Conservation (phyloP, 2,113 vertebrate species). For the Rhinolophus sinicus region DNA sequence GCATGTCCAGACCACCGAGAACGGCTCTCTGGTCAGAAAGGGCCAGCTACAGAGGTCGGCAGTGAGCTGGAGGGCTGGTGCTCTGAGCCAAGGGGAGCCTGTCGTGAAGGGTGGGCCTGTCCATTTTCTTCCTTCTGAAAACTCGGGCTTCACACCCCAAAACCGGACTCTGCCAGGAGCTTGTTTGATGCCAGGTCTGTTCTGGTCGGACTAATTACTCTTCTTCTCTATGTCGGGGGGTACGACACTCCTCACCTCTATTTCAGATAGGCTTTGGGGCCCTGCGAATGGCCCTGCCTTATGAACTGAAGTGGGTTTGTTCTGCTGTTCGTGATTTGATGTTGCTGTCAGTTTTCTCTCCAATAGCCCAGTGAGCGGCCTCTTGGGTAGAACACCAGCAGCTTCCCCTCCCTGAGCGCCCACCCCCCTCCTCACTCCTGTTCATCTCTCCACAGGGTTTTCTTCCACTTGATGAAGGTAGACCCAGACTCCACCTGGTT, state of each 20-base stretch:
- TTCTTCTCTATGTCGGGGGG: not conserved
- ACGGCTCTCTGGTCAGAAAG: not conserved
- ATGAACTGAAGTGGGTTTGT: not conserved
- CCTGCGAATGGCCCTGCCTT: not conserved
- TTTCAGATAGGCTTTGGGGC: slow-evolving; percentile 18
- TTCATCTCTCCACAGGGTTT: slow-evolving; percentile 86
- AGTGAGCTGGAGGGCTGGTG: not conserved
- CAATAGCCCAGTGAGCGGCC: not conserved
- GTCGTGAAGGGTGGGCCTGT: not conserved
- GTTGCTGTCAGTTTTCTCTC: not conserved
- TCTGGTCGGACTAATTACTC: not conserved
- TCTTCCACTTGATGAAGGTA: slow-evolving; percentile 89
- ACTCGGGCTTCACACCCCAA: not conserved
- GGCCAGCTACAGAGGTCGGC: not conserved
- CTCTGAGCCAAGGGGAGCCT: accelerated
- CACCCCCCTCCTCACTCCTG: not conserved
- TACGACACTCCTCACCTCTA: not conserved
- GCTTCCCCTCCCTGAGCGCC: not conserved
- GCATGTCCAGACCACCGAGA: not conserved
- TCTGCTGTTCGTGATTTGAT: not conserved
- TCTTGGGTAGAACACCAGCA: not conserved
- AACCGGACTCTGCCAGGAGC: slow-evolving; percentile 47
- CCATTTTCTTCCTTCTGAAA: slow-evolving; percentile 21
- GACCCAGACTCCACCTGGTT: slow-evolving; percentile 94
- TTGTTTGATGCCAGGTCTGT: not conserved